A percentile compares a stretch with the other conserved stretches of the same genome.
Evolutionary conservation across 37 sponge, comb jelly and placozoan species (phyloP).

Genomic region (Trichoplax adhaerens): DNA sequence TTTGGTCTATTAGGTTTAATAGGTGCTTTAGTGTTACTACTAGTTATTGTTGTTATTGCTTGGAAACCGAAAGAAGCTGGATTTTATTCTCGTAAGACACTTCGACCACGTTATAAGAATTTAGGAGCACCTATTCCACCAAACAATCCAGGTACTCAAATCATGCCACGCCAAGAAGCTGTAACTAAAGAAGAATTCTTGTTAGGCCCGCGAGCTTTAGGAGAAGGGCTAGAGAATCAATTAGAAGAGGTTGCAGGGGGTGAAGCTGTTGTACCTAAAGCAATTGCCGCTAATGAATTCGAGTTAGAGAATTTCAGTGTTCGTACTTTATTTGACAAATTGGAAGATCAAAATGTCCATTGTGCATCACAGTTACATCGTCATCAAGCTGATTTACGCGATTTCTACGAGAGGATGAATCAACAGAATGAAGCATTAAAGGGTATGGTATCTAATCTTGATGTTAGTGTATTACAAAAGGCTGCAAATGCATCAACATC

Average conservation of each 20-base stretch:
- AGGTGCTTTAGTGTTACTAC: neutral
- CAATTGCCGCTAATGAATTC: neutral
- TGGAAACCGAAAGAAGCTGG: conserved; percentile 1
- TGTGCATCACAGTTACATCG: conserved; percentile 7
- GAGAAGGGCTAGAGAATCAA: too few relatives aligned
- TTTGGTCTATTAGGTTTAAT: neutral
- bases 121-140: too few relatives aligned
- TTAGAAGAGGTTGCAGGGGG: too few relatives aligned
- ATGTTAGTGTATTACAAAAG: too few relatives aligned
- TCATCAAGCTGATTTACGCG: conserved; percentile 11
- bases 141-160: too few relatives aligned
- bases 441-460: neutral
- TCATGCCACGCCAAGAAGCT: too few relatives aligned
- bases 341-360: conserved; percentile 26
- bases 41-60: neutral
- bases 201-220: too few relatives aligned
- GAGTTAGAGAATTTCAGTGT: conserved; percentile 21
- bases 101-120: neutral
- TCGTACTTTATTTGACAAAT: conserved; percentile 22
- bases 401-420: conserved; percentile 17
- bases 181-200: too few relatives aligned
- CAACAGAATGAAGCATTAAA: conserved; percentile 20
- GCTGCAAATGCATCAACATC: too few relatives aligned
- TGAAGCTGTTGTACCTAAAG: neutral
- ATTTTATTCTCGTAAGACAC: neutral